Percentiles rank a stretch among this genome's conserved stretches.
Conservation (phyloP, 64 coral and sea anemone genomes). For the Actinia equina region DNA sequence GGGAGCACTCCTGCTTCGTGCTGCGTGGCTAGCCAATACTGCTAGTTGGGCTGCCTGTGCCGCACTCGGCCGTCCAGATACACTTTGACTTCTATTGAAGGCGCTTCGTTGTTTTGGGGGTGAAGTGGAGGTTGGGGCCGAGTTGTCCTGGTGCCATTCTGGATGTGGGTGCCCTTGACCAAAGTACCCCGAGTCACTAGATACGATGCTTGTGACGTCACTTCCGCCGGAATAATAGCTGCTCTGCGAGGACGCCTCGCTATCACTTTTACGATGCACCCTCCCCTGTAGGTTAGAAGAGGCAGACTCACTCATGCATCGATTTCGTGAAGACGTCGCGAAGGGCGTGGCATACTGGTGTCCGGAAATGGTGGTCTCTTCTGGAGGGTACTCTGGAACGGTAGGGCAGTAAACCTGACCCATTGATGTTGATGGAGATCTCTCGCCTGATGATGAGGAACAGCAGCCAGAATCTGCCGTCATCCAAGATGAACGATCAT, state of each 20-base stretch:
- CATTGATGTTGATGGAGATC: constrained; percentile 55
- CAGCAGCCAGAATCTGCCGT: constrained; percentile 74
- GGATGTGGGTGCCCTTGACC: constrained; percentile 64
- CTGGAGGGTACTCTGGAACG: constrained; percentile 48
- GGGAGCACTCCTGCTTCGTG: constrained; percentile 83
- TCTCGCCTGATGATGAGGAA: constrained; percentile 67
- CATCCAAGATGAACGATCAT: constrained; percentile 81
- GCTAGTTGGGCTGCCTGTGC: constrained; percentile 85
- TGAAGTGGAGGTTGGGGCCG: constrained; percentile 37
- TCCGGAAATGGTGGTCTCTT: not conserved
- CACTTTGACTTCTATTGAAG: constrained; percentile 77
- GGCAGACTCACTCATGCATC: constrained; percentile 76
- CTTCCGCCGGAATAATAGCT: constrained; percentile 65
- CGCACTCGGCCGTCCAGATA: constrained; percentile 71
- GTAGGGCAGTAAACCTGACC: constrained; percentile 62
- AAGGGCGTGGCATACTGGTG: constrained; percentile 86
- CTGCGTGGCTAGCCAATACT: constrained; percentile 83
- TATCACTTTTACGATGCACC: constrained; percentile 63
- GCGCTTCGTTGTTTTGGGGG: constrained; percentile 56
- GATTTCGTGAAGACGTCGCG: constrained; percentile 38
- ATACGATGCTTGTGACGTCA: constrained; percentile 38
- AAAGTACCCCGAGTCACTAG: constrained; percentile 91
- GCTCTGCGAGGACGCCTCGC: constrained; percentile 81
- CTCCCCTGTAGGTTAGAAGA: constrained; percentile 5
- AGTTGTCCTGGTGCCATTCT: constrained; percentile 63